A percentile compares a stretch with the other conserved stretches of the same genome.
Evolutionary conservation across 2,888 invertebrate genomes (phyloP).

Genomic region (Himalopsyche tibetana): DNA sequence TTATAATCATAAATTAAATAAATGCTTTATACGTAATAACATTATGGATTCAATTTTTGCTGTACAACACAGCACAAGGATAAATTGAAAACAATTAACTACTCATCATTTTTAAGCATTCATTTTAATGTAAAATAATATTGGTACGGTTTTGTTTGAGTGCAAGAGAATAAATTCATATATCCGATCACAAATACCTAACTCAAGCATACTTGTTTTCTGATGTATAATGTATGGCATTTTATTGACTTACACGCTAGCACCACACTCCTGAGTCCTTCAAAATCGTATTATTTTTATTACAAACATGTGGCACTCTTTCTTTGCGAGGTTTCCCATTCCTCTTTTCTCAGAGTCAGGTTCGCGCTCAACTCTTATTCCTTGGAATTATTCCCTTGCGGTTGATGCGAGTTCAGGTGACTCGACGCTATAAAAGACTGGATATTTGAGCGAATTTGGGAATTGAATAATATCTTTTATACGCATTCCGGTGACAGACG

Average conservation of each 20-base stretch:
- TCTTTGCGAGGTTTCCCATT: not conserved
- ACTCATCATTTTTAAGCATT: no score
- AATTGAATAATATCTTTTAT: not conserved
- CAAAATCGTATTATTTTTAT: conserved; percentile 42
- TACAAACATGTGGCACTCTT: conserved; percentile 16
- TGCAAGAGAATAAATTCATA: no score
- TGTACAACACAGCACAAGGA: no score
- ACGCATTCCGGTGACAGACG: no score
- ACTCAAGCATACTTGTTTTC: not conserved
- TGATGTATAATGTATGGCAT: conserved; percentile 49
- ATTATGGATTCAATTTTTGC: no score
- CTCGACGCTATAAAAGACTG: not conserved
- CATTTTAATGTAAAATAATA: no score
- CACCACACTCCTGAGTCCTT: conserved; percentile 16
- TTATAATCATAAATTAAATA: no score
- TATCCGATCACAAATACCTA: not conserved
- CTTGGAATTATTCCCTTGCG: conserved; percentile 15
- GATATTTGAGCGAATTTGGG: not conserved
- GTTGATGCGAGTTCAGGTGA: conserved; percentile 15
- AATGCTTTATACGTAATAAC: no score
- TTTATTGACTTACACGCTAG: conserved; percentile 49
- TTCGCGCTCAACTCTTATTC: not conserved
- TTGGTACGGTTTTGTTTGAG: no score
- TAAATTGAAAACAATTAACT: no score
- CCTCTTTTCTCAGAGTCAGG: not conserved